Conservation (phyloP, 1,140 invertebrate genomes). For the Eulimnadia texana region DNA sequence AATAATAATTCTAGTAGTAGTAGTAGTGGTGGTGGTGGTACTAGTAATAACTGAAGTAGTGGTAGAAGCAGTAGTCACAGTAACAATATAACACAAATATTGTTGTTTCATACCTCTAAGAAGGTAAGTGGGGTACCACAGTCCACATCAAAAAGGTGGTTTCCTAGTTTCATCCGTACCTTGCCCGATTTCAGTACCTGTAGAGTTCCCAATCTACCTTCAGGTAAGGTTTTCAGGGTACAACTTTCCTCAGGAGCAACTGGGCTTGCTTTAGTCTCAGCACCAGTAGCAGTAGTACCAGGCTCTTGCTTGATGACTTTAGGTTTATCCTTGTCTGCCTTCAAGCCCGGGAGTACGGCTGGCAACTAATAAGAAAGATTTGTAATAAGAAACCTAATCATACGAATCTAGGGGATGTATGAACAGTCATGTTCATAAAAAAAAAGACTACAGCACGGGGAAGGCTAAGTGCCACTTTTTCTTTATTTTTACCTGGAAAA, state of each 20-base stretch:
- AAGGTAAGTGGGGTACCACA: neutral
- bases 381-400: neutral
- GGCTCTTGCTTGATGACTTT: neutral
- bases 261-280: neutral
- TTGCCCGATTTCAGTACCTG: neutral
- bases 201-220: neutral
- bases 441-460: too few relatives aligned
- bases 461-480: too few relatives aligned
- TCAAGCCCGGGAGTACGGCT: neutral
- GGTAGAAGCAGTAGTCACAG: too few relatives aligned
- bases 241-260: neutral
- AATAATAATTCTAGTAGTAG: too few relatives aligned
- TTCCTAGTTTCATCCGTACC: neutral
- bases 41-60: too few relatives aligned
- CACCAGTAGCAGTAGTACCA: neutral
- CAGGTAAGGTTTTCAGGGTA: neutral
- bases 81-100: too few relatives aligned
- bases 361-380: neutral
- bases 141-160: neutral
- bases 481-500: too few relatives aligned
- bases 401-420: too few relatives aligned
- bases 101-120: neutral
- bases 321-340: neutral
- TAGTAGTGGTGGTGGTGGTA: too few relatives aligned
- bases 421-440: too few relatives aligned